Evolutionary conservation across 2,113 vertebrate genomes (phyloP), one percentile per base, ranked within the genome.

Genomic region (Nesogale talazaci): DNA sequence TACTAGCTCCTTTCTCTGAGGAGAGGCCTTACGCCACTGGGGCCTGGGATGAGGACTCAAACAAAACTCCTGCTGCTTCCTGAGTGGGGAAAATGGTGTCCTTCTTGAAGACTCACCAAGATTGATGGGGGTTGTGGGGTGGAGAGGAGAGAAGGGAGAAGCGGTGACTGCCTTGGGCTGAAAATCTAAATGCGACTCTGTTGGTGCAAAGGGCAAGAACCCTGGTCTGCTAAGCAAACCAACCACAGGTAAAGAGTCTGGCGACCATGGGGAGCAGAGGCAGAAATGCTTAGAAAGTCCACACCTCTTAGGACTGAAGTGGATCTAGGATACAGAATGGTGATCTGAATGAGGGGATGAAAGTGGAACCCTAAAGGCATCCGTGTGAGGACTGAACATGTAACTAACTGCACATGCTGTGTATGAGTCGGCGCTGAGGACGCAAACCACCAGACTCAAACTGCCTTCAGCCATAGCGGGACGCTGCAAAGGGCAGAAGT

Each of bases 31-130:
- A 61, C 85, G 59, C 69, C 25, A 20, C 31, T 29, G 36, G 5
- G 65, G 69, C 69, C 93, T 85, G 42, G 22, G 38, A 12, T n/a
- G 29, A 52, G 38, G 27, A 61, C 75, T 82, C 46, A 88, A 72
- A 79, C 42, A 79, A 85, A 89, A 86, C 34, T 90, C 27, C 52
- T 1, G 9, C 23, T 87, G 61, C 81, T 80, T 70, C 59, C 16
- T 61, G 59, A 22, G 20, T 70, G 69, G 42, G 59, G 27, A 46
- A 81, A 86, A 70, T 20, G 14, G n/a, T 84, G 25, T 22, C 34
- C 42, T 88, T 79, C 86, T 75, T 90, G 83, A 82, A 65, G 6
- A 70, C 65, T 75, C 46, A 36, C 67, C 77, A 94, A 91, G 76
- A 78, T 19, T 20, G 70, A 40, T 16, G 70, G 92, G 59, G 75